Evolutionary conservation across 2,113 vertebrate genomes (phyloP).

Genomic region (Condylura cristata): DNA sequence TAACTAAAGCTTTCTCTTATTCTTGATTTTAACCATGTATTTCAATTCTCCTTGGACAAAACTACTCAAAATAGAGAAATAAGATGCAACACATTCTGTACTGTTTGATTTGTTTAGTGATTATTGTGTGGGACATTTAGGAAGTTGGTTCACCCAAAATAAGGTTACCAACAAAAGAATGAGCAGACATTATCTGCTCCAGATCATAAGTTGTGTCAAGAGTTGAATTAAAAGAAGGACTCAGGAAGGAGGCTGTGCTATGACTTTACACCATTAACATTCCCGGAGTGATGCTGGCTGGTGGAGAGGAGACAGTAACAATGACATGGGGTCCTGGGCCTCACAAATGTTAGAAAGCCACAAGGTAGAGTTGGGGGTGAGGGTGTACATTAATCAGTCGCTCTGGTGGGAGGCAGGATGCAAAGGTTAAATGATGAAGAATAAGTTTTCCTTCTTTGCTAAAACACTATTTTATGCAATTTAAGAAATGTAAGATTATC

Average conservation of each 20-base stretch:
- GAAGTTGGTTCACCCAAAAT: not conserved
- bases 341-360: not conserved
- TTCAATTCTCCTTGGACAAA: constrained; percentile 63
- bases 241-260: not conserved
- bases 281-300: not conserved
- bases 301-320: not conserved
- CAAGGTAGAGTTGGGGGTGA: fast-evolving
- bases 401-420: not conserved
- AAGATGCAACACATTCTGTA: constrained; percentile 57
- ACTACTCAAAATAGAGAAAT: not conserved
- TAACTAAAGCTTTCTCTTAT: constrained; percentile 65
- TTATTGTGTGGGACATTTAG: constrained; percentile 40
- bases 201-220: not conserved
- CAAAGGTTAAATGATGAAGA: not conserved
- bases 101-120: constrained; percentile 69
- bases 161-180: no score
- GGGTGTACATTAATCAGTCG: not conserved
- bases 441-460: not conserved
- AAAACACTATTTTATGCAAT: not conserved
- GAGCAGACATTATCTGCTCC: not conserved
- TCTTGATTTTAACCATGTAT: constrained; percentile 56
- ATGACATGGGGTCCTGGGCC: not conserved
- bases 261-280: not conserved
- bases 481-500: not conserved
- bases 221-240: not conserved